phyloP scores from a whole-genome alignment of 2,888 invertebrate genomes.

The Crematogaster levior region DNA sequence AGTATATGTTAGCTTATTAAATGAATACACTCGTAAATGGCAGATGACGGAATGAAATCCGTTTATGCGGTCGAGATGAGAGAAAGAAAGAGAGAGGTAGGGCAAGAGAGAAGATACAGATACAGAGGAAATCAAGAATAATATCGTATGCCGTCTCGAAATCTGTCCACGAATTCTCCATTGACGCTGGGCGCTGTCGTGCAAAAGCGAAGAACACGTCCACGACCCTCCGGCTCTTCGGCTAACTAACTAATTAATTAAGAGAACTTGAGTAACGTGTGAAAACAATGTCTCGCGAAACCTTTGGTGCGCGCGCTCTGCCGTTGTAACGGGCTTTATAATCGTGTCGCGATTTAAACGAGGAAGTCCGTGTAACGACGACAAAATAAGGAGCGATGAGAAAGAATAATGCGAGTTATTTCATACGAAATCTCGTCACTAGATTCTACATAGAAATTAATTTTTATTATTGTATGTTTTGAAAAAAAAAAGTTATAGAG shows the following conservation, averaged over 20 bases:
- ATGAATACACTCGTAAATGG: constrained; percentile 55
- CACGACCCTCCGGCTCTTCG: constrained; percentile 41
- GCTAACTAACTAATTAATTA: constrained; percentile 52
- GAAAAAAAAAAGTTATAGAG: background rate
- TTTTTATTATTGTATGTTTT: background rate
- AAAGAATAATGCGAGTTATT: background rate
- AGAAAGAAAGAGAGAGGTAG: constrained; percentile 22
- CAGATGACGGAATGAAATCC: constrained; percentile 46
- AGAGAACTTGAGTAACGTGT: constrained; percentile 59
- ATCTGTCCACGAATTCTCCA: constrained; percentile 82
- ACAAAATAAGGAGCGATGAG: constrained; percentile 6
- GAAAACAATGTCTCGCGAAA: constrained; percentile 51
- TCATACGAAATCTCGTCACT: background rate
- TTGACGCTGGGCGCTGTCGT: constrained; percentile 76
- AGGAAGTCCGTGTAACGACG: constrained; percentile 4
- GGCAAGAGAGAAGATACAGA: constrained; percentile 53
- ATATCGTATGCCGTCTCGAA: constrained; percentile 74
- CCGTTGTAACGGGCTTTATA: constrained; percentile 33
- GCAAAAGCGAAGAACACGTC: constrained; percentile 40
- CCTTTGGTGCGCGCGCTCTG: constrained; percentile 34
- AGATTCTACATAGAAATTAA: background rate
- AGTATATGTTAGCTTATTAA: constrained; percentile 76
- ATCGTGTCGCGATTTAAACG: constrained; percentile 34
- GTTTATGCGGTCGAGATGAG: constrained; percentile 42
- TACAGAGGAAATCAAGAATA: constrained; percentile 46